phyloP scores from a whole-genome alignment of 2,113 vertebrate genomes.

The Epinephelus lanceolatus region DNA sequence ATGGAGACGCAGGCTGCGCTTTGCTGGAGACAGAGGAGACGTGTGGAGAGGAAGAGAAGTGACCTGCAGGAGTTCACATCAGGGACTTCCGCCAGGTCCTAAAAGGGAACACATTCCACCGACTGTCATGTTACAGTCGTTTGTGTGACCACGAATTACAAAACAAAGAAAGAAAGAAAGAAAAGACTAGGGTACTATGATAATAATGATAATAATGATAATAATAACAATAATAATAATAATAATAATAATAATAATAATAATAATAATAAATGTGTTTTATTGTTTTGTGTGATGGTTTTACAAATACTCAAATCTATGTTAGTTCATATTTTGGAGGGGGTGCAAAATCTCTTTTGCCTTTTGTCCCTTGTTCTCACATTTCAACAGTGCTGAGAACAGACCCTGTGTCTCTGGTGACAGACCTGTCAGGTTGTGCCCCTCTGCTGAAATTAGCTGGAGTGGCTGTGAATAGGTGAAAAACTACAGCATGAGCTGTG shows the following conservation, averaged over 20 bases:
- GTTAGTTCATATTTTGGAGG: no score
- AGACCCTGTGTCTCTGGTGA: not conserved
- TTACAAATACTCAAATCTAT: no score
- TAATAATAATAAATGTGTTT: not conserved
- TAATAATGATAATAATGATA: no score
- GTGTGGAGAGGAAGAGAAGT: constrained; percentile 13
- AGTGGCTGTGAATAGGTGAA: constrained; percentile 40
- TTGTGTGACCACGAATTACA: no score
- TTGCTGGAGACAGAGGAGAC: constrained; percentile 26
- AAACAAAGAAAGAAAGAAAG: no score
- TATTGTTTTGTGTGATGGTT: not conserved
- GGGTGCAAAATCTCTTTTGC: no score
- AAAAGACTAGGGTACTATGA: no score
- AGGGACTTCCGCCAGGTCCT: constrained; percentile 74
- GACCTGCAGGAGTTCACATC: constrained; percentile 43
- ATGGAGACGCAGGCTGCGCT: constrained; percentile 60
- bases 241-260: not conserved
- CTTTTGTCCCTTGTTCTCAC: not conserved
- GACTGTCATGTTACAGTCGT: rapidly evolving
- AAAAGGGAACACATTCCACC: constrained; percentile 27
- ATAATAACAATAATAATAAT: not conserved
- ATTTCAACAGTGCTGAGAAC: not conserved
- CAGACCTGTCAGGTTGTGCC: not conserved
- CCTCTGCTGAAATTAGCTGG: not conserved
- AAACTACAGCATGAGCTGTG: constrained; percentile 33